phyloP scores from a whole-genome alignment of 2,797 vertebrate genomes.

The Corythornis leucogaster region DNA sequence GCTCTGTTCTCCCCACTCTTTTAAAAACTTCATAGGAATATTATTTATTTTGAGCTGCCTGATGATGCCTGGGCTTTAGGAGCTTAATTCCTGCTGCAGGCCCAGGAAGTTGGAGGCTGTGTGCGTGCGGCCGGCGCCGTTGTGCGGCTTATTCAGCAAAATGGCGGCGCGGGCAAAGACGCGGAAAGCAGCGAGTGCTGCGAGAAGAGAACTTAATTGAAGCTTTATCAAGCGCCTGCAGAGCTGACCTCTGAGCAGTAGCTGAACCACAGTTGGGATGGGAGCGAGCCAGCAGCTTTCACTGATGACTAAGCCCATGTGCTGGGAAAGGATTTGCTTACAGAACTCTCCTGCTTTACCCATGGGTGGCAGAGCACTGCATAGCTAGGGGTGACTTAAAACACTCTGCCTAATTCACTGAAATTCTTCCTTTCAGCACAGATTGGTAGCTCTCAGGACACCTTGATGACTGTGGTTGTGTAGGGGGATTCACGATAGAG shows the following conservation, averaged over 20 bases:
- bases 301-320: slow-evolving; percentile 40
- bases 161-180: slow-evolving; percentile 8
- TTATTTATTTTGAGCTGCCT: background rate
- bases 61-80: background rate
- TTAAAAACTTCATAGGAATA: background rate
- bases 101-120: background rate
- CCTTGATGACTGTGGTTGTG: background rate
- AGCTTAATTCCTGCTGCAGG: background rate
- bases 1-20: background rate
- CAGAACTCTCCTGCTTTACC: slow-evolving; percentile 42
- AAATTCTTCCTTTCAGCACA: slow-evolving; percentile 20
- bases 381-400: slow-evolving; percentile 40
- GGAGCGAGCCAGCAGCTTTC: slow-evolving; percentile 58
- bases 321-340: slow-evolving; percentile 48
- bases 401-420: slow-evolving; percentile 1
- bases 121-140: background rate
- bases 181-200: slow-evolving; percentile 42
- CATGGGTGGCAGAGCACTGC: slow-evolving; percentile 28
- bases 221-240: slow-evolving; percentile 69
- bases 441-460: background rate
- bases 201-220: slow-evolving; percentile 69
- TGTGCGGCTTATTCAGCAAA: slow-evolving; percentile 8
- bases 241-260: slow-evolving; percentile 58
- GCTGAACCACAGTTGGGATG: slow-evolving; percentile 55
- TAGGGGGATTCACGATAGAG: background rate